These are phyloP conservation scores for Drosophila saltans DNA, from an alignment of 1,140 invertebrate genomes.

Conservation along the genomic window DNA sequence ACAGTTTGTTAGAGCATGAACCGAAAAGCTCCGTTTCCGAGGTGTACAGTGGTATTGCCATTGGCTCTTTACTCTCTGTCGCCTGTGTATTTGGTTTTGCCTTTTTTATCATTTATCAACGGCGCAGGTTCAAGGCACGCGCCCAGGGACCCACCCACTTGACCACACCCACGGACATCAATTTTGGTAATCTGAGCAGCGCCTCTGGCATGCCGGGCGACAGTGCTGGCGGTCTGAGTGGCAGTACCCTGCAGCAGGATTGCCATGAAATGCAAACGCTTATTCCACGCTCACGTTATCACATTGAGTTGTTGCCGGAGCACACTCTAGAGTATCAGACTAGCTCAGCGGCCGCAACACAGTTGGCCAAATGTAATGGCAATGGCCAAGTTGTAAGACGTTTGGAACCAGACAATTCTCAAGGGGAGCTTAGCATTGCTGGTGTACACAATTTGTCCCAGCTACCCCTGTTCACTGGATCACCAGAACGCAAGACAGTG, in stretches of 20 bases:
- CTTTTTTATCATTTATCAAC: slow-evolving; percentile 73
- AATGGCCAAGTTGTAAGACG: slow-evolving; percentile 51
- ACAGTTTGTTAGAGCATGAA: slow-evolving; percentile 46
- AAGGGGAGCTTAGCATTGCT: slow-evolving; percentile 60
- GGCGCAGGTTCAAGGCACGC: slow-evolving; percentile 72
- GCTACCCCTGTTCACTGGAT: slow-evolving; percentile 59
- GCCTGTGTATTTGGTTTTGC: slow-evolving; percentile 72
- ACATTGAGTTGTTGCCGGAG: slow-evolving; percentile 69
- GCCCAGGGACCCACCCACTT: slow-evolving; percentile 69
- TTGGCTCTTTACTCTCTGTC: slow-evolving; percentile 70
- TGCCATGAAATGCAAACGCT: slow-evolving; percentile 82
- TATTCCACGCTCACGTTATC: slow-evolving; percentile 71
- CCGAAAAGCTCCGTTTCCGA: slow-evolving; percentile 46
- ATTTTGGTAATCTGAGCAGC: slow-evolving; percentile 73
- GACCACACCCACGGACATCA: slow-evolving; percentile 75
- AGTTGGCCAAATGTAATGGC: slow-evolving; percentile 69
- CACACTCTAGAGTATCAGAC: slow-evolving; percentile 70
- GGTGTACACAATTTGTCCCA: slow-evolving; percentile 73
- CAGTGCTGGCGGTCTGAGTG: slow-evolving; percentile 74
- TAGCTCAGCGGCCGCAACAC: slow-evolving; percentile 49
- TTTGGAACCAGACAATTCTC: slow-evolving; percentile 36
- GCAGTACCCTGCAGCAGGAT: slow-evolving; percentile 74
- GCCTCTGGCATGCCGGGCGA: slow-evolving; percentile 70
- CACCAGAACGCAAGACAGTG: slow-evolving; percentile 63
- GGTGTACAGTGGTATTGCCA: slow-evolving; percentile 74